These are phyloP conservation scores for Mustela lutreola DNA, from an alignment of 2,113 vertebrate species.

Conservation along the genomic window DNA sequence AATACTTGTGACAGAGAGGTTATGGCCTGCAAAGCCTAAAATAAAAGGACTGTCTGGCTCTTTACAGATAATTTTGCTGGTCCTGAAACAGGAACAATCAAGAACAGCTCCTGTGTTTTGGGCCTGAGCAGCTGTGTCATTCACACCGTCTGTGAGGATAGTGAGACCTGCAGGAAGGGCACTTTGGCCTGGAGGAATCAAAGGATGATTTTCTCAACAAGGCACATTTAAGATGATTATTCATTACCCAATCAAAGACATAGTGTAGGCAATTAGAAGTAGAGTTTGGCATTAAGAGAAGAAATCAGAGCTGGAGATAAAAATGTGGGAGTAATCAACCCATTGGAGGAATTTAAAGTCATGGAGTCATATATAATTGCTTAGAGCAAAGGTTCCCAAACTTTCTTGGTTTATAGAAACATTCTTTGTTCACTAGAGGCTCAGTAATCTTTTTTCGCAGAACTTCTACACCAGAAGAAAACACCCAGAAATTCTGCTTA, in stretches of 20 bases:
- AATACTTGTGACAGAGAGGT: neutral
- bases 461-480: neutral
- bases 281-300: neutral
- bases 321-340: neutral
- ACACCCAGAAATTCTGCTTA: neutral
- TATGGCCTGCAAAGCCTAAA: neutral
- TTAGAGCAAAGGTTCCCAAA: neutral
- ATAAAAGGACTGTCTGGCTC: neutral
- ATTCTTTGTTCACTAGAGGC: neutral
- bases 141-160: neutral
- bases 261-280: neutral
- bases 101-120: neutral
- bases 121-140: neutral
- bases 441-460: neutral
- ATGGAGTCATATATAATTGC: neutral
- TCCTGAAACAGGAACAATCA: neutral
- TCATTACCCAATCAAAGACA: neutral
- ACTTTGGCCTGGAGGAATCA: neutral
- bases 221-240: neutral
- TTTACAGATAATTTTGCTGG: neutral
- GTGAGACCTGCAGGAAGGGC: neutral
- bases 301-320: neutral
- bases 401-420: neutral
- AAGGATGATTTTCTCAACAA: neutral
- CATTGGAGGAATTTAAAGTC: neutral